Evolutionary conservation across 2,113 vertebrate species (phyloP), one percentile per base, ranked within the genome.

Genomic region (Xyrauchen texanus): DNA sequence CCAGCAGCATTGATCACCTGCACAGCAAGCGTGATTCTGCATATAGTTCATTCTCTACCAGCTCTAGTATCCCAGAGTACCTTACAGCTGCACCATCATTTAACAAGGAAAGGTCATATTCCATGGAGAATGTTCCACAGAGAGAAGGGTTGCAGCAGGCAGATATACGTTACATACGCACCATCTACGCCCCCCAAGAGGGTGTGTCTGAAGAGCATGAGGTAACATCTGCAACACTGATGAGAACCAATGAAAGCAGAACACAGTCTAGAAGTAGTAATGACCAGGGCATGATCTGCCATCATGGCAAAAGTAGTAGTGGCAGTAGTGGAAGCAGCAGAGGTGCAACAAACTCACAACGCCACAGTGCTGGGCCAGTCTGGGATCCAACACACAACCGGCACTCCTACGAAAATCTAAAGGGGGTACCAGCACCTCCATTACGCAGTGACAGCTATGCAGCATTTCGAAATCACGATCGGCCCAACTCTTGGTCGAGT

Each of bases 1-100:
- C 94, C 70, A 96, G 93, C 88, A 98, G 96, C 91, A 97, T 97
- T 2, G 96, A 99, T 85, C 97, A 96, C 84, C 90, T 97, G 58
- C 96, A 98, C 89, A 96, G 90, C 93, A 98, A 99, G 87, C 93
- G 97, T 53, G 98, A 99, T 88, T 99, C 98, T 0, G 96, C 98
- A 2, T 98, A 98, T 83, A 97, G 96, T 83, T 99, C 98, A 75
- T 98, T 98, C 88, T 99, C 98, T 78, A 97, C 96, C 83, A 97
- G 94, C 80, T 97, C 96, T 9, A 98, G 97, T 85, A 94, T 96
- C 78, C 95, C 96, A 0, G 98, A 99, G 81, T 98, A 96, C 74
- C 93, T 95, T 0, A 80, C 86, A 0, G 88, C 92, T 9, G 81
- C 77, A 52, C 90, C 94, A 0, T 82, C 89, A 0, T 86, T 89